Percentiles rank a stretch among this genome's conserved stretches.
Evolutionary conservation across 2,113 vertebrate genomes (phyloP).

Genomic region (Corapipo altera): DNA sequence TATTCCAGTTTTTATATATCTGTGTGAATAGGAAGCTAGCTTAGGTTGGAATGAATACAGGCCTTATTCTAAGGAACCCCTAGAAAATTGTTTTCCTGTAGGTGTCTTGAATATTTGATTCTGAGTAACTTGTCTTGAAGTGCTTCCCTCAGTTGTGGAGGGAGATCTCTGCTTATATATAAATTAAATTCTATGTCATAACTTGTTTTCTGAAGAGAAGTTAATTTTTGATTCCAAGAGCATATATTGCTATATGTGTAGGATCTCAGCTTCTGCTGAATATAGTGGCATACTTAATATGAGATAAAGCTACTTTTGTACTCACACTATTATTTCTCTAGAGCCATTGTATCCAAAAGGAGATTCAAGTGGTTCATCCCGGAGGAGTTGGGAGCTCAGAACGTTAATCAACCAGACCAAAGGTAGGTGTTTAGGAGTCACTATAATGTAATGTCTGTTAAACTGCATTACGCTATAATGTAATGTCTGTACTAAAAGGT

Average conservation of each 20-base stretch:
- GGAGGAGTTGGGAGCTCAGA: constrained; percentile 94
- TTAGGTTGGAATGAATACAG: not conserved
- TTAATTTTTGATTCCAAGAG: not conserved
- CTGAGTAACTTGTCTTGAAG: not conserved
- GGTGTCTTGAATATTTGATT: not conserved
- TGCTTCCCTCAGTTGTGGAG: not conserved
- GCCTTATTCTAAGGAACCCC: not conserved
- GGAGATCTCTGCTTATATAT: not conserved
- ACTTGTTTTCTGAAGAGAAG: not conserved
- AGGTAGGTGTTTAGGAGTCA: constrained; percentile 72
- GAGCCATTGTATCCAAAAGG: constrained; percentile 91
- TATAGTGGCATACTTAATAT: not conserved
- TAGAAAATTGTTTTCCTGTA: not conserved
- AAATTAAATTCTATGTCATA: not conserved
- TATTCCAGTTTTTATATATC: not conserved
- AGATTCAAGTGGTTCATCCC: constrained; percentile 77
- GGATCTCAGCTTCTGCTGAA: not conserved
- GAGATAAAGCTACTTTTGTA: not conserved
- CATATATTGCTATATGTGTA: not conserved
- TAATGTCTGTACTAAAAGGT: not conserved
- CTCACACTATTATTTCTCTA: constrained; percentile 57
- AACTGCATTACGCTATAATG: not conserved
- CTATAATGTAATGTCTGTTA: not conserved
- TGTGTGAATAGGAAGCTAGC: not conserved
- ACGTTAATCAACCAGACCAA: constrained; percentile 92